Conservation (phyloP, 2,888 invertebrate genomes). For the Acronicta psi region DNA sequence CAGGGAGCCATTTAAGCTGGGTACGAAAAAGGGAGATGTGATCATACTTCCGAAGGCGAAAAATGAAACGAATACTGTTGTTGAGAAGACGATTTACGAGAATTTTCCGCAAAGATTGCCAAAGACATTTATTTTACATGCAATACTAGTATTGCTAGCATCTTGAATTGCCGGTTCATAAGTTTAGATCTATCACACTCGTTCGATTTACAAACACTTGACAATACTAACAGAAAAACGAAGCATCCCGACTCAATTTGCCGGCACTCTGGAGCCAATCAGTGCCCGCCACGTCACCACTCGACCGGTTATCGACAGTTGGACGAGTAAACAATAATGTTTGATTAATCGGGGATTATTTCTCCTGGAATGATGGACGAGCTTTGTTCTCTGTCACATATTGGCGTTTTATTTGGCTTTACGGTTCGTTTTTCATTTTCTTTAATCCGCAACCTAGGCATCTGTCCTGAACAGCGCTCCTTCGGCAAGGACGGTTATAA, state of each 20-base stretch:
- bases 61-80: too few relatives aligned
- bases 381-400: conserved; percentile 21
- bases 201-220: conserved; percentile 40
- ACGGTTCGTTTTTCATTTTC: conserved; percentile 27
- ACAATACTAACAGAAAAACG: conserved; percentile 28
- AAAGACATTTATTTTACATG: not conserved
- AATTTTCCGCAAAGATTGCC: too few relatives aligned
- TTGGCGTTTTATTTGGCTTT: conserved; percentile 32
- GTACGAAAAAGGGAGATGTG: too few relatives aligned
- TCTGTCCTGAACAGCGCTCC: too few relatives aligned
- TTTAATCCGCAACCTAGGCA: too few relatives aligned
- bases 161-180: not conserved
- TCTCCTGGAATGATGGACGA: conserved; percentile 35
- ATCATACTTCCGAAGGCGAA: too few relatives aligned
- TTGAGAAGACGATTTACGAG: too few relatives aligned
- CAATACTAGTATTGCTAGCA: too few relatives aligned
- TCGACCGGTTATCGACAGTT: conserved; percentile 42
- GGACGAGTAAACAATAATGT: conserved; percentile 42
- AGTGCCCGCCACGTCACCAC: conserved; percentile 39
- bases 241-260: conserved; percentile 32
- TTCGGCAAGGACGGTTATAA: too few relatives aligned
- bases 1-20: too few relatives aligned
- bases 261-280: conserved; percentile 40
- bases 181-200: conserved; percentile 1
- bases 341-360: conserved; percentile 52